Evolutionary conservation across 2,888 invertebrate genomes (phyloP).

Genomic region (Cryptocephalus primarius): DNA sequence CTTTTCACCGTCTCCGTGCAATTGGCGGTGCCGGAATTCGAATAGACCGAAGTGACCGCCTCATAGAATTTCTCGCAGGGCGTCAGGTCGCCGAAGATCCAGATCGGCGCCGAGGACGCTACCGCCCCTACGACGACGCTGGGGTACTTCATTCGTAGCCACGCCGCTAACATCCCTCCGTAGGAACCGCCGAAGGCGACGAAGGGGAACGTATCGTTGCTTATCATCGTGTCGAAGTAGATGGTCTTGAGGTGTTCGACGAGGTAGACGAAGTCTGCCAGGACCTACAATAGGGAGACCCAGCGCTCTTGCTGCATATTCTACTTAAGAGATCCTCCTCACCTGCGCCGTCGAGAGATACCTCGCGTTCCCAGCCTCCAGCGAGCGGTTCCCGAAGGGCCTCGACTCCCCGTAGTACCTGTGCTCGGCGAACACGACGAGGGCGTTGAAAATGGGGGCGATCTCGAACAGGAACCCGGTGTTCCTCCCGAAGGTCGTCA

Average conservation of each 20-base stretch:
- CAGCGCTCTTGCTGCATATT: too few relatives aligned
- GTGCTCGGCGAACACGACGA: constrained; percentile 88
- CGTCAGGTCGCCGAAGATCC: constrained; percentile 70
- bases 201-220: constrained; percentile 54
- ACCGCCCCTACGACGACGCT: constrained; percentile 78
- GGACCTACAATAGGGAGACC: constrained; percentile 34
- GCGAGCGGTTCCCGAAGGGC: constrained; percentile 74
- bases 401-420: constrained; percentile 86
- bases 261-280: constrained; percentile 84
- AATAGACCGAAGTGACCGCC: constrained; percentile 71
- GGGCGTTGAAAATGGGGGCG: constrained; percentile 66
- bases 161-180: constrained; percentile 95
- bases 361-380: constrained; percentile 54
- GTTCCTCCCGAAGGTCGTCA: constrained; percentile 80
- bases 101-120: constrained; percentile 86
- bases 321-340: too few relatives aligned
- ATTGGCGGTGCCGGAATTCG: constrained; percentile 30
- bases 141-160: constrained; percentile 94
- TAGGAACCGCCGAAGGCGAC: constrained; percentile 84
- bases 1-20: constrained; percentile 63
- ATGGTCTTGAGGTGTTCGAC: constrained; percentile 47
- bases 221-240: constrained; percentile 16
- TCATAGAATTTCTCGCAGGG: constrained; percentile 65
- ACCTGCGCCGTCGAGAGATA: constrained; percentile 81
- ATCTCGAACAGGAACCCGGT: constrained; percentile 92